Base-by-base conservation (phyloP, 2,888 invertebrate genomes). In the Orchesella flavescens region DNA sequence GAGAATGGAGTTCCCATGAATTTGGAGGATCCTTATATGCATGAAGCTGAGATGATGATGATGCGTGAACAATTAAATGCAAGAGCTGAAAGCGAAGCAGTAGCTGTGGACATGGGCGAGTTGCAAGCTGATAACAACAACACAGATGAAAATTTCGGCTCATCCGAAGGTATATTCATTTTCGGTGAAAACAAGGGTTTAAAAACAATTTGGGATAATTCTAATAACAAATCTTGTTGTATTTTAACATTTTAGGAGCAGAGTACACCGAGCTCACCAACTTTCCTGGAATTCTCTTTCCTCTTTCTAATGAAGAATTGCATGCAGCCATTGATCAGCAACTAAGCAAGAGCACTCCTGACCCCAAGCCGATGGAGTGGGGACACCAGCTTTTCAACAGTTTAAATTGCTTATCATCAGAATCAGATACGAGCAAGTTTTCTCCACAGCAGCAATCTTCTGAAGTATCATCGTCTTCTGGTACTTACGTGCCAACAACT, bases 321-420 rank as follows among this genome's bases (percentile, higher is more conserved):
- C 49, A 74, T 17, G 53, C 71, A 5, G 19, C 55, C 15, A 71
- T 71, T 55, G 57, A 71, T 17, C 19, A 55, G n/a, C 71, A 71
- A 17, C 34, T 71, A 1, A 71, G 34, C 55, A 71, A 53, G 66
- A 44, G 21, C 3, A 13, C 24, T n/a, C 23, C n/a, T 2, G 17
- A 34, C 1, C 17, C 55, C 7, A 71, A 71, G 7, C 34, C 34
- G 7, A 12, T n/a, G 15, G 71, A 49, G 4, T 74, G 73, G 73
- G 17, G 44, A 17, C 59, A 59, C 21, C 19, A 59, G 1, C 17
- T 73, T 9, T 73, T 73, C 17, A 63, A 21, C 49, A 19, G 24
- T 24, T 19, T 74, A 7, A n/a, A n/a, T n/a, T 49, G 5, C 10
- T 15, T 49, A 15, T 49, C 49, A 19, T 2, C 3, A 17, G 17